Evolutionary conservation across 2,888 invertebrate species (phyloP), one percentile per base, ranked within the genome.

Genomic region (Amphipyra berbera): DNA sequence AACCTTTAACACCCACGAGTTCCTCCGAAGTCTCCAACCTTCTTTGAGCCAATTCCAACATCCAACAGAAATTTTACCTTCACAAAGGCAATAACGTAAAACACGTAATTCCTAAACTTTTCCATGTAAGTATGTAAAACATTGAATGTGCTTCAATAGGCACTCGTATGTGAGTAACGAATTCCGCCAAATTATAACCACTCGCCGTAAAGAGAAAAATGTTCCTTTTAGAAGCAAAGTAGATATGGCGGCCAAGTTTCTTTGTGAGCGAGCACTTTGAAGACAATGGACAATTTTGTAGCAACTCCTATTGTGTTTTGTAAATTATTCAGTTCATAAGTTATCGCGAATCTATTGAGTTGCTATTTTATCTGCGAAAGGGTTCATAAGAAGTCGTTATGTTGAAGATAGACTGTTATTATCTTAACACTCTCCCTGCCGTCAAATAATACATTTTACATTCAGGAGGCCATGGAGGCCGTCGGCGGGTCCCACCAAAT

Each of bases 311-410:
- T 78, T 72, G 73, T 78, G 57, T 59, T 69, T 65, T 70, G 71
- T 82, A 71, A 82, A 82, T 82, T 79, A 82, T 81, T 75, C 78
- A 79, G 71, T 73, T 73, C 66, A 67, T 78, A 76, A 81, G 61
- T 78, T 81, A 73, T 69, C 64, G 66, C 45, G 70, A 45, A 57
- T 65, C 60, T 71, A 69, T 66, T 64, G 60, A 62, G 40, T 27
- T 45, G 38, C 45, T 38, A 30, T 56, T 27, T 13, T 53, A 13
- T 48, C 27, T 42, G 13, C 9, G 12, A 27, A 44, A 44, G 44
- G n/a, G n/a, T 35, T 21, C n/a, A 2, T 6, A 27, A 6, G 27
- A 40, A 33, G 38, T 21, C 15, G 9, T 21, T 13, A 40, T 13
- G 35, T 10, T 48, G 40, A n/a, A 14, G 27, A 45, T 45, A 30